Evolutionary conservation across 2,888 invertebrate genomes (phyloP).

Genomic region (Netelia inedita): DNA sequence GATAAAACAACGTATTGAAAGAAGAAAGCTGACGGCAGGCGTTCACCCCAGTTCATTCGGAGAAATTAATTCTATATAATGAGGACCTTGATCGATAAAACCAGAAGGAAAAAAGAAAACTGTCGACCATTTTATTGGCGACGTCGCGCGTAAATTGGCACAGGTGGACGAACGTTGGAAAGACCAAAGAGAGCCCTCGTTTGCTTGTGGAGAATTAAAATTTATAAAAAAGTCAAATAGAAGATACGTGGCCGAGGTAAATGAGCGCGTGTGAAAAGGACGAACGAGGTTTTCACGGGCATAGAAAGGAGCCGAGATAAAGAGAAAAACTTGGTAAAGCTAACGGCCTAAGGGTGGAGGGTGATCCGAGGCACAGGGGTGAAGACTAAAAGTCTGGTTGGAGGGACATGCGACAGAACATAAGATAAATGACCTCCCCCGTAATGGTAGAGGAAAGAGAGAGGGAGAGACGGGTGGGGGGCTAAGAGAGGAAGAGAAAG

Average conservation of each 20-base stretch:
- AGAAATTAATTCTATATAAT: too few species aligned
- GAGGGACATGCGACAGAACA: constrained; percentile 45
- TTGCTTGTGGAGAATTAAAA: neutral
- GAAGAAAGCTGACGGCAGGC: neutral
- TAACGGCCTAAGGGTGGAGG: neutral
- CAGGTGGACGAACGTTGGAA: too few species aligned
- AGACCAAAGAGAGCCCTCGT: too few species aligned
- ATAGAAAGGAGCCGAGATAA: neutral
- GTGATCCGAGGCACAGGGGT: neutral
- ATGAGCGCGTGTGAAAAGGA: neutral
- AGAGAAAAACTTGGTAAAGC: constrained; percentile 5
- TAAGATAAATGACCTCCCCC: constrained; percentile 44
- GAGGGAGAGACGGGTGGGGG: neutral
- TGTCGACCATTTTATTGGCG: too few species aligned
- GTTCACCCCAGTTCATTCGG: too few species aligned
- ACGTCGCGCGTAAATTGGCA: too few species aligned
- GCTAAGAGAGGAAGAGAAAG: neutral
- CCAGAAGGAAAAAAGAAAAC: too few species aligned
- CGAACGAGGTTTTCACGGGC: neutral
- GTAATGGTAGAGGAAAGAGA: constrained; percentile 27
- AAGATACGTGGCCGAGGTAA: neutral
- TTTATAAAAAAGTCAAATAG: neutral
- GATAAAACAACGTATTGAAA: neutral
- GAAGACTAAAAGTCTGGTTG: constrained; percentile 20
- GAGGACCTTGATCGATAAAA: too few species aligned